Conservation (phyloP, 2,113 vertebrate species). For the Phrynosoma platyrhinos region DNA sequence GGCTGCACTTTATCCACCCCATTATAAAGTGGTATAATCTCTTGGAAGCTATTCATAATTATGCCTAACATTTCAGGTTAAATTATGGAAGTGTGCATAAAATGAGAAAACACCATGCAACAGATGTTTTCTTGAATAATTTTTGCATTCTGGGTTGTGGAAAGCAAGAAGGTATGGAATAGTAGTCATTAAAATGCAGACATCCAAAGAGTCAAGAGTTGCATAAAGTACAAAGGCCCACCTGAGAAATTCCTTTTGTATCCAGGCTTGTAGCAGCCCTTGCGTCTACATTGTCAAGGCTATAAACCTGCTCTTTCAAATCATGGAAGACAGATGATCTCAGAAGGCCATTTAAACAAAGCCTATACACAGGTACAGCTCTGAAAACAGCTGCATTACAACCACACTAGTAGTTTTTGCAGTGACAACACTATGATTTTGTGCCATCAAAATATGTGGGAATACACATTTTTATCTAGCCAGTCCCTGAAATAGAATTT, state of each 20-base stretch:
- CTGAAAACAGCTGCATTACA: neutral
- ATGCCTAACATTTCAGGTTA: neutral
- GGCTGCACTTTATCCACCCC: neutral
- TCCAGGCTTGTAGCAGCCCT: neutral
- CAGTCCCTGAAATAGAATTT: conserved; percentile 45
- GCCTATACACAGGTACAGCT: neutral
- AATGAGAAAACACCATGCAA: neutral
- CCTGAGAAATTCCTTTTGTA: neutral
- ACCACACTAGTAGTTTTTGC: conserved; percentile 44
- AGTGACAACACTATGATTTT: neutral
- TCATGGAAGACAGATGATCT: neutral
- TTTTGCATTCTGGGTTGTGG: neutral
- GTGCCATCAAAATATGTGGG: conserved; percentile 28
- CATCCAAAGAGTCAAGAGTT: neutral
- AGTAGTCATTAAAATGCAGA: neutral
- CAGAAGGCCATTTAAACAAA: neutral
- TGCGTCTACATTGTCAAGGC: neutral
- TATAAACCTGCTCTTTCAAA: neutral
- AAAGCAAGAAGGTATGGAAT: neutral
- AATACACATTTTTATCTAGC: conserved; percentile 23
- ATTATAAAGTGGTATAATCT: neutral
- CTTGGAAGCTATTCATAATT: neutral
- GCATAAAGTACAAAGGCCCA: no score
- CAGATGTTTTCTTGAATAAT: neutral
- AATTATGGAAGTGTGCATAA: neutral